A percentile compares a stretch with the other conserved stretches of the same genome.
phyloP scores from a whole-genome alignment of 2,888 invertebrate genomes.

The Helobdella robusta region DNA sequence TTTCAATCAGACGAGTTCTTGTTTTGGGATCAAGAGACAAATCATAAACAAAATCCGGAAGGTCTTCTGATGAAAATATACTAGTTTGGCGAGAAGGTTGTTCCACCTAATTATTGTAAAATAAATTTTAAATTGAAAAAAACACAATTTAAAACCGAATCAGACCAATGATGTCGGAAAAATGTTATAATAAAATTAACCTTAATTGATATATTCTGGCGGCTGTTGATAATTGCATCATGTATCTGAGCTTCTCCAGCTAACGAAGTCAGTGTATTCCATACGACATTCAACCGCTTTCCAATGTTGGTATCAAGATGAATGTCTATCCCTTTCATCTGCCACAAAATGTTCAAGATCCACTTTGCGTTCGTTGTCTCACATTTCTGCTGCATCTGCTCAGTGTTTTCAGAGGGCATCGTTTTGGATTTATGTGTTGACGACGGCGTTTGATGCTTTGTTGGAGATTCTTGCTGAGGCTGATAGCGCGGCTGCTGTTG shows the following conservation, averaged over 20 bases:
- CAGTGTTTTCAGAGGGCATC: too few species aligned
- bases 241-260: constrained; percentile 26
- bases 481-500: constrained; percentile 32
- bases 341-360: constrained; percentile 94
- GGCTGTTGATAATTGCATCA: constrained; percentile 6
- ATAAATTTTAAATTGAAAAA: background rate
- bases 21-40: constrained; percentile 48
- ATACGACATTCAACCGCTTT: constrained; percentile 82
- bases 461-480: too few species aligned
- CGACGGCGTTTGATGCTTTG: too few species aligned
- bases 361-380: constrained; percentile 71
- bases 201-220: background rate
- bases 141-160: background rate
- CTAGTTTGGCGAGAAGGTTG: constrained; percentile 51
- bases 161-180: background rate
- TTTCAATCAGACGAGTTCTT: constrained; percentile 82
- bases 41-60: constrained; percentile 63
- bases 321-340: constrained; percentile 82
- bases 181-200: background rate
- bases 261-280: constrained; percentile 65
- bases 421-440: too few species aligned
- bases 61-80: constrained; percentile 58
- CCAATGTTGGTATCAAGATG: constrained; percentile 91
- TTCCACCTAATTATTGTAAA: constrained; percentile 15
- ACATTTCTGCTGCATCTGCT: background rate